Evolutionary conservation across 2,888 invertebrate species (phyloP).

Genomic region (Carterocephalus palaemon): DNA sequence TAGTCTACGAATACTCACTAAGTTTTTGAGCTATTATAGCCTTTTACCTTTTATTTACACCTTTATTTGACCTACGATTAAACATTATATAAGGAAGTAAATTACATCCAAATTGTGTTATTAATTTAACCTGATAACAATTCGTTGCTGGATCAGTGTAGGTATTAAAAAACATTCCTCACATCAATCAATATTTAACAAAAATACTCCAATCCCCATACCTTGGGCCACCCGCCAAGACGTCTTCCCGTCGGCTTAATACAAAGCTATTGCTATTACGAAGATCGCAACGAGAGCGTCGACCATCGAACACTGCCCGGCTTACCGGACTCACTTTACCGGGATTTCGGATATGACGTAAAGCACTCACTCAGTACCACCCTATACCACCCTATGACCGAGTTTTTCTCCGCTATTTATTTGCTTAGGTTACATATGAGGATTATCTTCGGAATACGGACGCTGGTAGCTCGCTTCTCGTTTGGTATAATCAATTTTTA

Average conservation of each 20-base stretch:
- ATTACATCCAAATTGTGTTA: too few species aligned
- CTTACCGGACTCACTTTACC: slow-evolving; percentile 75
- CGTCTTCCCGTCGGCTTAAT: slow-evolving; percentile 71
- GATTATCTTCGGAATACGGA: slow-evolving; percentile 53
- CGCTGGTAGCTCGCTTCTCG: slow-evolving; percentile 14
- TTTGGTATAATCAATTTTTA: slow-evolving; percentile 30
- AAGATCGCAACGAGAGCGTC: slow-evolving; percentile 61
- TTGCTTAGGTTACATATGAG: slow-evolving; percentile 65
- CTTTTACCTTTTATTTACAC: too few species aligned
- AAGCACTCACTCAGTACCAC: slow-evolving; percentile 68
- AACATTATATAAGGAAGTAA: too few species aligned
- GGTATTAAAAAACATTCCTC: too few species aligned
- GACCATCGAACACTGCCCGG: slow-evolving; percentile 73
- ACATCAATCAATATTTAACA: too few species aligned
- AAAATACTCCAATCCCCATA: slow-evolving; percentile 36
- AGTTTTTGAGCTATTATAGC: too few species aligned
- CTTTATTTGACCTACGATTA: too few species aligned
- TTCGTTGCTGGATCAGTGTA: too few species aligned
- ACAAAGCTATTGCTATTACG: slow-evolving; percentile 79
- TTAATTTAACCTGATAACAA: too few species aligned
- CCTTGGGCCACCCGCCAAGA: slow-evolving; percentile 62
- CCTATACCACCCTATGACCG: slow-evolving; percentile 51
- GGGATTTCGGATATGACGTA: slow-evolving; percentile 79
- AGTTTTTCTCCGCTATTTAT: slow-evolving; percentile 72
- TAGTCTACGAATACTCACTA: too few species aligned